Evolutionary conservation across 2,888 invertebrate genomes (phyloP).

Genomic region (Torymus aiolomorphi): DNA sequence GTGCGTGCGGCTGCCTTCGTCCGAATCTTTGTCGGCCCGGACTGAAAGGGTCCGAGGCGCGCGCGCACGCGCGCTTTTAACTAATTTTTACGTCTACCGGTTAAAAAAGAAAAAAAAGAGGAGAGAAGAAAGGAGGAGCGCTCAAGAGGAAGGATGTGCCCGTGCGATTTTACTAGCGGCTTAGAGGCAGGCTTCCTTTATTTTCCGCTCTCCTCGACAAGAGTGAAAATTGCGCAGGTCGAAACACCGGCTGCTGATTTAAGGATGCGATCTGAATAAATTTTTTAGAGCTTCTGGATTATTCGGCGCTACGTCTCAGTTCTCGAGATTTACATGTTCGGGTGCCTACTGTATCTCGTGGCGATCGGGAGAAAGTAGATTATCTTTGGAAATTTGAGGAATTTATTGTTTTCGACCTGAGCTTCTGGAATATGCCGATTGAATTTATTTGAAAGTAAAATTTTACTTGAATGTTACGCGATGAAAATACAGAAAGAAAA

Average conservation of each 20-base stretch:
- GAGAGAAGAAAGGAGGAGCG: not conserved
- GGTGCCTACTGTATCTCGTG: not conserved
- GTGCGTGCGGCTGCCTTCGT: constrained; percentile 66
- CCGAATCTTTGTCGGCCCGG: constrained; percentile 68
- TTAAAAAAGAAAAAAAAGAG: constrained; percentile 13
- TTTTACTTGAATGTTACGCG: too few relatives aligned
- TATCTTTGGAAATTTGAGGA: too few relatives aligned
- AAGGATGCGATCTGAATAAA: constrained; percentile 30
- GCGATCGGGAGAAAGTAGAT: too few relatives aligned
- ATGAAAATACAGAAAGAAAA: too few relatives aligned
- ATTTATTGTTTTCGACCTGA: too few relatives aligned
- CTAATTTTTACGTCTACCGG: constrained; percentile 54
- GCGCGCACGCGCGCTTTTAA: constrained; percentile 42
- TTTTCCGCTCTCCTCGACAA: constrained; percentile 28
- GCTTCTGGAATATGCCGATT: too few relatives aligned
- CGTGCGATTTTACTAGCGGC: constrained; percentile 45
- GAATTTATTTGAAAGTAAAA: too few relatives aligned
- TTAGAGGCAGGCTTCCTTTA: constrained; percentile 33
- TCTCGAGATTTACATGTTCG: constrained; percentile 3
- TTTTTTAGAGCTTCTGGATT: not conserved
- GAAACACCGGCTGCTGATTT: constrained; percentile 25
- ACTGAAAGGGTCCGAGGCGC: constrained; percentile 40
- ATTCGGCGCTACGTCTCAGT: constrained; percentile 1
- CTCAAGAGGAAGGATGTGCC: constrained; percentile 40
- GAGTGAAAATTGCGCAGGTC: constrained; percentile 47